Evolutionary conservation across 1,140 invertebrate genomes (phyloP).

Genomic region (Sogatella furcifera): DNA sequence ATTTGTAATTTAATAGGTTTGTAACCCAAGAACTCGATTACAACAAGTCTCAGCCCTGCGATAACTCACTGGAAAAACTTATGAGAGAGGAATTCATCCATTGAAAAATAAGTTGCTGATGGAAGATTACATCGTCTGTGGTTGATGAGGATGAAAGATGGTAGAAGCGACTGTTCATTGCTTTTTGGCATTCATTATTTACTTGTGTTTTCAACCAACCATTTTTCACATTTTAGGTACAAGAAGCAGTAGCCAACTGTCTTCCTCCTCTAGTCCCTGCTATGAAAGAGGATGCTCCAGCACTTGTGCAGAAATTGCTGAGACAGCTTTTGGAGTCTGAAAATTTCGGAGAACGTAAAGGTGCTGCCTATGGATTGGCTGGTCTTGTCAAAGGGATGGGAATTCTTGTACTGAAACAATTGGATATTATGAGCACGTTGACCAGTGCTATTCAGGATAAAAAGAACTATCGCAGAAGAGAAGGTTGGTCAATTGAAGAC

Average conservation of each 20-base stretch:
- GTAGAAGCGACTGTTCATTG: too few species aligned
- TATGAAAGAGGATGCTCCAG: slow-evolving; percentile 79
- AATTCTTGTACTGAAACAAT: slow-evolving; percentile 87
- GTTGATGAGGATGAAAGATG: too few species aligned
- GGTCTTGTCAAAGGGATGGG: slow-evolving; percentile 64
- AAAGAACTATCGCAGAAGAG: slow-evolving; percentile 84
- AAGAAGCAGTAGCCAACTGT: slow-evolving; percentile 96
- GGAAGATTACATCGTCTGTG: too few species aligned
- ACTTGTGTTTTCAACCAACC: too few species aligned
- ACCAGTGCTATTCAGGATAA: slow-evolving; percentile 94
- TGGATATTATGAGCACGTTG: slow-evolving; percentile 90
- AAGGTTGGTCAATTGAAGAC: slow-evolving; percentile 45
- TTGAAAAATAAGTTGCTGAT: too few species aligned
- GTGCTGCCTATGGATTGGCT: slow-evolving; percentile 80
- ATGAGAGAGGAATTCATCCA: too few species aligned
- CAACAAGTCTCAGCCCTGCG: too few species aligned
- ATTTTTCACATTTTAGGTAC: slow-evolving; percentile 50
- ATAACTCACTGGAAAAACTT: too few species aligned
- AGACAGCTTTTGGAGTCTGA: slow-evolving; percentile 83
- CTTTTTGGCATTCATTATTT: too few species aligned
- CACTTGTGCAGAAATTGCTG: slow-evolving; percentile 79
- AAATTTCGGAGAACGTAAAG: slow-evolving; percentile 92
- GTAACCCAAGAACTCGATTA: too few species aligned
- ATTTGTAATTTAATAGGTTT: too few species aligned
- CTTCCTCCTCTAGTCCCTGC: slow-evolving; percentile 86